These are phyloP conservation scores for Camponotus vicinus DNA, from an alignment of 1,140 invertebrate genomes.

Conservation along the genomic window DNA sequence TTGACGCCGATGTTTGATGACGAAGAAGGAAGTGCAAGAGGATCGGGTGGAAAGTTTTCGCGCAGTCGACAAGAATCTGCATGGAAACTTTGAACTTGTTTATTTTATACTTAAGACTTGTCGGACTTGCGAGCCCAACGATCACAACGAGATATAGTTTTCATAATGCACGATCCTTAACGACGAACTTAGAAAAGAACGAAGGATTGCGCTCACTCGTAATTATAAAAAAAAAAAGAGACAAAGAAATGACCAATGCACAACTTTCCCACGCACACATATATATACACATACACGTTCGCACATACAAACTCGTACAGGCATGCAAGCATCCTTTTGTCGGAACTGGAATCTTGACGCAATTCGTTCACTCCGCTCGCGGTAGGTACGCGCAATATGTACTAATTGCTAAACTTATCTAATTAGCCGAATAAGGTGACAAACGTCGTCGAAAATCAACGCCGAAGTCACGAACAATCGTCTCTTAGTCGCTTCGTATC, in stretches of 20 bases:
- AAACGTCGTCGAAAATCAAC: conserved; percentile 3
- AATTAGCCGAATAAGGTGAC: conserved; percentile 59
- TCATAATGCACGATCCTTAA: conserved; percentile 75
- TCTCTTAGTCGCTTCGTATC: not conserved
- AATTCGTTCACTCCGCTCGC: conserved; percentile 45
- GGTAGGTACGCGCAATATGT: conserved; percentile 49
- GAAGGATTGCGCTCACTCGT: conserved; percentile 61
- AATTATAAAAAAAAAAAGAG: conserved; percentile 28
- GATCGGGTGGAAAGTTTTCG: conserved; percentile 36
- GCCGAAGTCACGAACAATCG: conserved; percentile 15
- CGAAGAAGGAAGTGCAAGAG: conserved; percentile 9
- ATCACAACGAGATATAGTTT: conserved; percentile 86
- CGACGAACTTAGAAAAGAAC: conserved; percentile 74
- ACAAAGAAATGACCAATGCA: conserved; percentile 26
- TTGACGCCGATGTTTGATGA: conserved; percentile 44
- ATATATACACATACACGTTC: conserved; percentile 41
- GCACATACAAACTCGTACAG: conserved; percentile 64
- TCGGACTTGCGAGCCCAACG: conserved; percentile 77
- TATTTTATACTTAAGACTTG: conserved; percentile 83
- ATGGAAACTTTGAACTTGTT: conserved; percentile 79
- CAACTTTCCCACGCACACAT: conserved; percentile 31
- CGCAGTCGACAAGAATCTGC: conserved; percentile 2
- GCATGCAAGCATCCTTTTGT: conserved; percentile 25
- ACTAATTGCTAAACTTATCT: conserved; percentile 65
- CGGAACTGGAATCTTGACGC: conserved; percentile 63